phyloP scores from a whole-genome alignment of 2,888 invertebrate species.

The Alsophila aescularia region DNA sequence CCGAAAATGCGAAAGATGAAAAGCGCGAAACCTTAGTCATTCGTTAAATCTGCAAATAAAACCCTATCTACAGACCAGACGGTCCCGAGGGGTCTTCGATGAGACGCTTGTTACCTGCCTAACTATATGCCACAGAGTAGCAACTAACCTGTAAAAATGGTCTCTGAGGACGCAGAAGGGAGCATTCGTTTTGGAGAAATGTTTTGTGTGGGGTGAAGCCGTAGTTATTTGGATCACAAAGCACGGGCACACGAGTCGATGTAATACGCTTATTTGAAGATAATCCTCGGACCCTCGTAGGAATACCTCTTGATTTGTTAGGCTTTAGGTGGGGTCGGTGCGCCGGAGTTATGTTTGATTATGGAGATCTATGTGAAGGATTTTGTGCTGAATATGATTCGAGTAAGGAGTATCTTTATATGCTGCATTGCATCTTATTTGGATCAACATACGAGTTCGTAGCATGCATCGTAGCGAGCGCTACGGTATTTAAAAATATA shows the following conservation, averaged over 20 bases:
- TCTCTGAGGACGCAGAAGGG: slow-evolving; percentile 23
- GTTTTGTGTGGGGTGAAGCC: slow-evolving; percentile 51
- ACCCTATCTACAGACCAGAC: slow-evolving; percentile 52
- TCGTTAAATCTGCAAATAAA: slow-evolving; percentile 63
- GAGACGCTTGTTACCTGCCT: slow-evolving; percentile 29
- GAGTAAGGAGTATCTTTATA: neutral
- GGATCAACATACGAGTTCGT: too few relatives aligned
- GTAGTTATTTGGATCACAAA: slow-evolving; percentile 70
- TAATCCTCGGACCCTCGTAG: slow-evolving; percentile 60
- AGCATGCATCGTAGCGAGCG: too few relatives aligned
- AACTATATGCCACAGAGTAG: slow-evolving; percentile 31
- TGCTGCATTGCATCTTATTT: too few relatives aligned
- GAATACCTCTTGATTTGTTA: slow-evolving; percentile 56
- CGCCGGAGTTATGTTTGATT: slow-evolving; percentile 33
- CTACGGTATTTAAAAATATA: too few relatives aligned
- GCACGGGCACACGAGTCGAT: slow-evolving; percentile 58
- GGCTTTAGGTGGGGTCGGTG: slow-evolving; percentile 33
- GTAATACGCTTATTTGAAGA: slow-evolving; percentile 79
- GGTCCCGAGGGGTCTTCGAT: slow-evolving; percentile 49
- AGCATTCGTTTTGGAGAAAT: slow-evolving; percentile 25
- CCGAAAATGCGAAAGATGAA: slow-evolving; percentile 48
- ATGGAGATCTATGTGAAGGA: slow-evolving; percentile 22
- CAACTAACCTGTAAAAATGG: slow-evolving; percentile 23
- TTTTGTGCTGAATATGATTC: slow-evolving; percentile 4
- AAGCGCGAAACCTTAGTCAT: slow-evolving; percentile 61